Conservation (phyloP, 1,140 invertebrate species). For the Plectus sambesii region DNA sequence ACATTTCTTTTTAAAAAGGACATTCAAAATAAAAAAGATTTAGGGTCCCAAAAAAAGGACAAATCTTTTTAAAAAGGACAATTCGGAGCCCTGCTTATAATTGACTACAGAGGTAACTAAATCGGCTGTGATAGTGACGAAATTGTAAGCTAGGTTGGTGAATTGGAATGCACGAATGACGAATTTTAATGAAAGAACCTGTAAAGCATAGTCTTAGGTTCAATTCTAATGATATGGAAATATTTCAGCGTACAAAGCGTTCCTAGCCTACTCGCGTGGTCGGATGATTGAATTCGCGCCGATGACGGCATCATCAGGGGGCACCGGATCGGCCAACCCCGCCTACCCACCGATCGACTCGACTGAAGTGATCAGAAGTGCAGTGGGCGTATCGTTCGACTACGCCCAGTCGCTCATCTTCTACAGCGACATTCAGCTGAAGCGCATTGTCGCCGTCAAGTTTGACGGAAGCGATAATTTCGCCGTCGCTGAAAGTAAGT, state of each 20-base stretch:
- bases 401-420: conserved; percentile 5
- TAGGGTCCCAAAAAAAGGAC: no score
- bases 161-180: no score
- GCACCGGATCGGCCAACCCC: conserved; percentile 7
- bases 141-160: no score
- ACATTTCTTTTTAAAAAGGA: no score
- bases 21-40: no score
- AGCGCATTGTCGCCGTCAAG: conserved; percentile 14
- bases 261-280: conserved; percentile 13
- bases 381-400: conserved; percentile 13
- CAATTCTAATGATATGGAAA: no score
- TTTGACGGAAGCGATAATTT: conserved; percentile 3
- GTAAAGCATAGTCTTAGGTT: no score
- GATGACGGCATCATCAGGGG: conserved; percentile 8
- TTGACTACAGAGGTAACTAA: no score
- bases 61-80: no score
- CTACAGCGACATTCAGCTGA: conserved; percentile 13
- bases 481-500: conserved; percentile 10
- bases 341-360: conserved; percentile 1
- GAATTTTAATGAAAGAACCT: no score
- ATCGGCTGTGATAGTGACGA: no score
- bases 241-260: conserved; percentile 6
- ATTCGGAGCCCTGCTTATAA: no score
- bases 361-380: conserved; percentile 5
- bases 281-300: conserved; percentile 12